phyloP scores from a whole-genome alignment of 2,113 vertebrate genomes.

The Grammomys surdaster region DNA sequence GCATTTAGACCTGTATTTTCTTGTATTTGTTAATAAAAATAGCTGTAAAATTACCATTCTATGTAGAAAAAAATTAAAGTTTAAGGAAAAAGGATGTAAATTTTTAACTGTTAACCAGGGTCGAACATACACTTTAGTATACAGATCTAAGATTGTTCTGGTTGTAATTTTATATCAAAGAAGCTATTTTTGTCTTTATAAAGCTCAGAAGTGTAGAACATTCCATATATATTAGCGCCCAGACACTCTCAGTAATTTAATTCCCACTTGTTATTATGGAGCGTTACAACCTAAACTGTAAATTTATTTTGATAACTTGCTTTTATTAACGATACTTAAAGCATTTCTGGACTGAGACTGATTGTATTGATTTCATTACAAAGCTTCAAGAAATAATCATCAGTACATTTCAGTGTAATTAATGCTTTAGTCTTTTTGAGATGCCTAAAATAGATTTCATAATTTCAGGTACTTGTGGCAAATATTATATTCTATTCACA shows the following conservation, averaged over 20 bases:
- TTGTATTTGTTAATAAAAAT: slow-evolving; percentile 34
- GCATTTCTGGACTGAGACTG: slow-evolving; percentile 48
- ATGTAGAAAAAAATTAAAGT: not conserved
- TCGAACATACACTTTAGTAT: not conserved
- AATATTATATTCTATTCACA: not conserved
- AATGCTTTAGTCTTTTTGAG: slow-evolving; percentile 58
- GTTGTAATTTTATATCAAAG: not conserved
- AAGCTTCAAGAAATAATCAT: slow-evolving; percentile 63
- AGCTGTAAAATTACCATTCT: slow-evolving; percentile 11
- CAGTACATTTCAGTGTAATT: slow-evolving; percentile 45
- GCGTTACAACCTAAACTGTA: slow-evolving; percentile 54
- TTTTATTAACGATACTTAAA: slow-evolving; percentile 55
- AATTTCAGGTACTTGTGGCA: slow-evolving; percentile 52
- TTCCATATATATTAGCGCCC: not conserved
- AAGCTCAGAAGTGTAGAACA: slow-evolving; percentile 30
- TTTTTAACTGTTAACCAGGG: not conserved
- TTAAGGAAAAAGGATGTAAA: not conserved
- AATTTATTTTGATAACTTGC: slow-evolving; percentile 59
- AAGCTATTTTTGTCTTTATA: slow-evolving; percentile 5
- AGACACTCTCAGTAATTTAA: slow-evolving; percentile 29
- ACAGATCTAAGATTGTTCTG: slow-evolving; percentile 43
- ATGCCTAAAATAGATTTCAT: slow-evolving; percentile 63
- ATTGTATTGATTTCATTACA: slow-evolving; percentile 66
- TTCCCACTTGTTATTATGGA: slow-evolving; percentile 60
- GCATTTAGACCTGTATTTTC: not conserved